A percentile compares a stretch with the other conserved stretches of the same genome.
Evolutionary conservation across 35 echinoderm and acorn worm genomes (phyloP).

Genomic region (Eucidaris tribuloides): DNA sequence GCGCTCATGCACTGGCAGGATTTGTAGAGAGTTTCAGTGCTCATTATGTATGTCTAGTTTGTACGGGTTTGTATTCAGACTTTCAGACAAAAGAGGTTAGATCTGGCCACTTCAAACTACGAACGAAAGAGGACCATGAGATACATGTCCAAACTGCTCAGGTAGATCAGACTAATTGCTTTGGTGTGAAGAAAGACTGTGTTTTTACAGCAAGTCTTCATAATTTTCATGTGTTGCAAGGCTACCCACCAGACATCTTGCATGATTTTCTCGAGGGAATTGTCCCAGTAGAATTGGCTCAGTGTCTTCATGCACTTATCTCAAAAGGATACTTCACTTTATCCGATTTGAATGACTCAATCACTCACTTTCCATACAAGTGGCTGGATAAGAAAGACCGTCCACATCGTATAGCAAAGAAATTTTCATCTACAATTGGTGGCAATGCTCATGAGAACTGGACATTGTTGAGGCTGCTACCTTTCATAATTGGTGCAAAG

Average conservation of each 20-base stretch:
- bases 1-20: slow-evolving; percentile 41
- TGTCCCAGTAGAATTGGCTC: too few species aligned
- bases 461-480: slow-evolving; percentile 44
- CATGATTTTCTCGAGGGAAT: slow-evolving; percentile 61
- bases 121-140: slow-evolving; percentile 33
- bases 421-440: slow-evolving; percentile 36
- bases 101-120: slow-evolving; percentile 32
- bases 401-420: slow-evolving; percentile 34
- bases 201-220: slow-evolving; percentile 28
- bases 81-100: slow-evolving; percentile 39
- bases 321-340: too few species aligned
- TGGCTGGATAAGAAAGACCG: slow-evolving; percentile 38
- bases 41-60: slow-evolving; percentile 44
- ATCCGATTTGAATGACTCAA: slow-evolving; percentile 38
- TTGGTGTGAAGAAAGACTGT: slow-evolving; percentile 43
- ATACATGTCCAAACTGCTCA: slow-evolving; percentile 44
- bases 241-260: slow-evolving; percentile 50
- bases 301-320: too few species aligned
- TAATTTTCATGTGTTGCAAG: slow-evolving; percentile 55
- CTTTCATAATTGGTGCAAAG: slow-evolving; percentile 43
- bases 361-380: slow-evolving; percentile 51
- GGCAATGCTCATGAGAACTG: slow-evolving; percentile 80
- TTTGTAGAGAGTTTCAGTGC: slow-evolving; percentile 55
- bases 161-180: slow-evolving; percentile 46
- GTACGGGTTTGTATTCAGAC: slow-evolving; percentile 21